Base-by-base conservation (phyloP, 1,140 invertebrate genomes). In the Tribolium madens region DNA sequence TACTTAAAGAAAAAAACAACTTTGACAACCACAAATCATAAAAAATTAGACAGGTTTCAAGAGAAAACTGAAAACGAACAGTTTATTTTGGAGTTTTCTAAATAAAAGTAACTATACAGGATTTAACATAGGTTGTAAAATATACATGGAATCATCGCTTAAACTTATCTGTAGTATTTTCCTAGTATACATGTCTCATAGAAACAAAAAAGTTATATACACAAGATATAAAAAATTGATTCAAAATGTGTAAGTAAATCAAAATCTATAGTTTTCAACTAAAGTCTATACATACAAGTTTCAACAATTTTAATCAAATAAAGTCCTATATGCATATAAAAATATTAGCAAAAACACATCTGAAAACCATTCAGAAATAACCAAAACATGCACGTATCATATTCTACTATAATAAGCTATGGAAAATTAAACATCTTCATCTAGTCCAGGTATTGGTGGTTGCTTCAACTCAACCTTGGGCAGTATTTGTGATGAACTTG, bases 361-460 rank as follows among this genome's bases (percentile, higher is more conserved):
- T 42, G 36, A 42, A 42, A 42, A 42, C 36, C 36, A 4, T 42
- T 42, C 36, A 42, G 6, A 36, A 2, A 36, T 9, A 31, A 31
- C 2, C 26, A 31, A 3, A 31, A 31, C 26, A 31, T 31, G 2
- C 6, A 31, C 2, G 6, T 31, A n/a, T 31, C 6, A 31, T 31
- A 31, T 2, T 31, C 26, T 31, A 31, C 18, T 21, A 21, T 21
- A 21, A 21, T 21, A 21, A 21, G 21, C 21, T 9, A 42, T 0
- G 4, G 2, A 42, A 42, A 42, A 42, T 64, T 64, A 64, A 14
- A 64, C 31, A 31, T 64, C 78, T 48, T 82, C 76, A 15, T 83
- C 80, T 15, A 83, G 17, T 42, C 81, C 81, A 3, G 81, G 81
- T 26, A 83, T 76, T 14, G 81, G 81, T 7, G 81, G 81, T 76